Evolutionary conservation across 2,113 vertebrate species (phyloP), one percentile per base, ranked within the genome.

Genomic region (Neopipo cinnamomea): DNA sequence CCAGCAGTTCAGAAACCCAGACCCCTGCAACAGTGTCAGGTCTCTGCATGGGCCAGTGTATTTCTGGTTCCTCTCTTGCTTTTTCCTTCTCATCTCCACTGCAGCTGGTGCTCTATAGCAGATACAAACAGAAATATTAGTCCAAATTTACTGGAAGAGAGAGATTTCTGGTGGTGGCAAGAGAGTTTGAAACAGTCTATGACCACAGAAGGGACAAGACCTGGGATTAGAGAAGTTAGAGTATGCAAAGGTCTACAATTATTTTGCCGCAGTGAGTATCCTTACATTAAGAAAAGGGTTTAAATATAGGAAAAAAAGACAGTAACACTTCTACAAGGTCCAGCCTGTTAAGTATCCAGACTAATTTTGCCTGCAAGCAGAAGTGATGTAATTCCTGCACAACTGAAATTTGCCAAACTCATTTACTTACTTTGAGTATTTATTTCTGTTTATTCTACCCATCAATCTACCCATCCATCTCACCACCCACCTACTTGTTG

Each of bases 1-100:
- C 12, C 0, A 0, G 2, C 20, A 28, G 3, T 2, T 68, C 4
- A 1, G 58, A 47, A 87, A 73, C 87, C 17, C 24, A 84, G 63
- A 24, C 12, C 7, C 9, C 33, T 59, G 20, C 4, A 83, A 35
- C 9, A 53, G 5, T 10, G 8, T 30, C 62, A 72, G 31, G 10
- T 75, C 24, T 67, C 7, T 41, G 12, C 30, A 50, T 7, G 5
- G 6, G 17, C 12, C 22, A 31, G 19, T n/a, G 14, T 19, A 8
- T 63, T 71, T 71, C 56, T 58, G 23, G 82, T 44, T 82, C 22
- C 3, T 74, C 9, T 81, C 15, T 31, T 77, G 10, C 21, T 63
- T 73, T 59, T 68, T 21, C 2, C 12, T 82, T 61, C 30, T 74
- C 35, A 27, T 46, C n/a, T 85, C 16, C 16, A 30, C 5, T 55